Evolutionary conservation across 2,888 invertebrate species (phyloP).

Genomic region (Drosophila robusta): DNA sequence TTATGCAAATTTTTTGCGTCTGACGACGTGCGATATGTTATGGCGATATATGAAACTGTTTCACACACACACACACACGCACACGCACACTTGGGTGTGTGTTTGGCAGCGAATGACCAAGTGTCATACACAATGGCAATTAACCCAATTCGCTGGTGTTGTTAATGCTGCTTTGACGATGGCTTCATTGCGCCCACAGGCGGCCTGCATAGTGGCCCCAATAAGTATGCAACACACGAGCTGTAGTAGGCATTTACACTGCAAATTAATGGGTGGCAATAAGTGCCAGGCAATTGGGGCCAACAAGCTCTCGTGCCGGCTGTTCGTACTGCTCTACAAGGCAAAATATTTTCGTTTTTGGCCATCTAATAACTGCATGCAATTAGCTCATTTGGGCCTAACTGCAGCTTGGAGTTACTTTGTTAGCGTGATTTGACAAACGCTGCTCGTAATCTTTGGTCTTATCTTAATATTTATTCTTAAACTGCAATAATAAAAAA

Average conservation of each 20-base stretch:
- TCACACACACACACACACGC: not conserved
- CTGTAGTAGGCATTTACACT: slow-evolving; percentile 50
- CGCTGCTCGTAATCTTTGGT: not conserved
- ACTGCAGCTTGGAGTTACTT: not conserved
- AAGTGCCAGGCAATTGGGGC: slow-evolving; percentile 25
- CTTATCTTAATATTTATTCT: not conserved
- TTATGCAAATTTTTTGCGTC: slow-evolving; percentile 67
- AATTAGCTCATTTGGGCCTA: slow-evolving; percentile 39
- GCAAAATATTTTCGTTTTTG: slow-evolving; percentile 10
- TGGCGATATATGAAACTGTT: slow-evolving; percentile 4
- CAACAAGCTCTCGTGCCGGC: slow-evolving; percentile 21
- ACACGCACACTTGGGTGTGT: not conserved
- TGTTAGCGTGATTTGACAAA: slow-evolving; percentile 9
- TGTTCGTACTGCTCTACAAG: slow-evolving; percentile 15
- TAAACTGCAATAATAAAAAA: too few relatives aligned
- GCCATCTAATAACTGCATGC: slow-evolving; percentile 38
- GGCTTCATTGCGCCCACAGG: slow-evolving; percentile 30
- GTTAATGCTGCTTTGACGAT: slow-evolving; percentile 60
- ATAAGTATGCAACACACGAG: slow-evolving; percentile 60
- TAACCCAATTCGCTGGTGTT: slow-evolving; percentile 69
- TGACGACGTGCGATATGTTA: slow-evolving; percentile 59
- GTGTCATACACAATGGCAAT: slow-evolving; percentile 69
- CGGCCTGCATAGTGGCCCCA: slow-evolving; percentile 27
- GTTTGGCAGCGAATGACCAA: slow-evolving; percentile 42
- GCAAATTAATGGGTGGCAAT: slow-evolving; percentile 65